Evolutionary conservation across 2,797 vertebrate genomes (phyloP).

Genomic region (Orientallactaga sibirica): DNA sequence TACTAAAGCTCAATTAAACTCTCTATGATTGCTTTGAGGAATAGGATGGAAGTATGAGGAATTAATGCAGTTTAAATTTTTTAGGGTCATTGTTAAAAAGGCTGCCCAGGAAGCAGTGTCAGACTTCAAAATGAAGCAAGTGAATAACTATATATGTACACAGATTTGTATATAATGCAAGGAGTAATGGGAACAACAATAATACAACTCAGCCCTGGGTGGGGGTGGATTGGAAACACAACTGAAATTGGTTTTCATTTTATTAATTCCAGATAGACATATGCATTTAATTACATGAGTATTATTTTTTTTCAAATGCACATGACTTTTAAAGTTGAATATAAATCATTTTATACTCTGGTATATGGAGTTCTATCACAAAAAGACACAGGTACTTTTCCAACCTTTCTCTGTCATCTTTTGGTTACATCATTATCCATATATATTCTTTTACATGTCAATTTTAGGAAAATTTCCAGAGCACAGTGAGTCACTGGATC

Average conservation of each 20-base stretch:
- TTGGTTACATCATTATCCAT: conserved; percentile 55
- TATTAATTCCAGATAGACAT: conserved; percentile 72
- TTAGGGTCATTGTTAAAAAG: neutral
- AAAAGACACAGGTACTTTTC: conserved; percentile 41
- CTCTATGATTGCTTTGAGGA: neutral
- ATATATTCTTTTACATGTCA: neutral
- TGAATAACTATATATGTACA: neutral
- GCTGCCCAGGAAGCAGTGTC: neutral
- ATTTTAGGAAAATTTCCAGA: conserved; percentile 62
- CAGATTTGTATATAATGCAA: neutral
- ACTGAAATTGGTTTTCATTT: conserved; percentile 40
- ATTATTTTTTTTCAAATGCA: conserved; percentile 65
- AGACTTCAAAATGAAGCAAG: neutral
- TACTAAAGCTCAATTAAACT: neutral
- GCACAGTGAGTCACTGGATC: neutral
- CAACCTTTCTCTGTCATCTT: conserved; percentile 8
- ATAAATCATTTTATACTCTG: conserved; percentile 55
- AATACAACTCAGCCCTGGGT: neutral
- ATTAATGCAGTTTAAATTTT: conserved; percentile 1
- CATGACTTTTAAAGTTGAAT: conserved; percentile 54
- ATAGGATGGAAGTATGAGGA: neutral
- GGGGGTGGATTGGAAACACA: neutral
- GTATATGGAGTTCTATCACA: conserved; percentile 36
- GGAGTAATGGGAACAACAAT: conserved; percentile 23
- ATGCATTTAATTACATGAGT: conserved; percentile 63